Evolutionary conservation across 30 jellyfish, hydroid and myxozoan species (phyloP), one percentile per base, ranked within the genome.

Genomic region (Nemopilema nomurai): DNA sequence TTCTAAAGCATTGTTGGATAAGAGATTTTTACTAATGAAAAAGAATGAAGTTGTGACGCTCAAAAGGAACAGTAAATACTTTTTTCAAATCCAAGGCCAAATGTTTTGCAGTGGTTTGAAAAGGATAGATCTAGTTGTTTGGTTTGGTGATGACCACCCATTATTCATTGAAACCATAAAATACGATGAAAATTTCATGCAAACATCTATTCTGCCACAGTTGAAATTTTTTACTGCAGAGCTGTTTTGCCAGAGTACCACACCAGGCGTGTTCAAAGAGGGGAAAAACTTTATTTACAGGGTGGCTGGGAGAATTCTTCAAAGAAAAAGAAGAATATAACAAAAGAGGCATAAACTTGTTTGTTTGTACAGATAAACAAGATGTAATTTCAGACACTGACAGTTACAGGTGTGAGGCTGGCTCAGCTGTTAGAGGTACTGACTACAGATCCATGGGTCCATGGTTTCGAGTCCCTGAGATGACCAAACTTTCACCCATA

Each of bases 61-160:
- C 74, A 64, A 64, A 64, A 64, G 74, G 4, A 64, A 26, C 74
- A 23, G 32, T 64, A 23, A 23, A 21, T 64, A 21, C 32, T 64
- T 64, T 26, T 64, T 21, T 26, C 74, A 64, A 64, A 64, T 64
- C 74, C 74, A 64, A 64, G 74, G 31, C 28, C 31, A 64, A 26
- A 64, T 64, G 74, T 64, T 64, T 64, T 64, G 74, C 32, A 21
- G 31, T 21, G 74, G 74, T 64, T 64, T 64, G 31, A 64, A 64
- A 26, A 64, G 74, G 32, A 26, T 64, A 26, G 31, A 64, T 26
- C 32, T 64, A 21, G 74, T 64, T 64, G 74, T 64, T 64, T 64
- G 74, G 74, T 64, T 64, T 64, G 74, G 74, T 21, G 74, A 64
- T 64, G 31, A 64, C 28, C 31, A 64, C 28, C 74, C 74, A 21